phyloP scores from a whole-genome alignment of 2,888 invertebrate species.

The Sminthurides aquaticus region DNA sequence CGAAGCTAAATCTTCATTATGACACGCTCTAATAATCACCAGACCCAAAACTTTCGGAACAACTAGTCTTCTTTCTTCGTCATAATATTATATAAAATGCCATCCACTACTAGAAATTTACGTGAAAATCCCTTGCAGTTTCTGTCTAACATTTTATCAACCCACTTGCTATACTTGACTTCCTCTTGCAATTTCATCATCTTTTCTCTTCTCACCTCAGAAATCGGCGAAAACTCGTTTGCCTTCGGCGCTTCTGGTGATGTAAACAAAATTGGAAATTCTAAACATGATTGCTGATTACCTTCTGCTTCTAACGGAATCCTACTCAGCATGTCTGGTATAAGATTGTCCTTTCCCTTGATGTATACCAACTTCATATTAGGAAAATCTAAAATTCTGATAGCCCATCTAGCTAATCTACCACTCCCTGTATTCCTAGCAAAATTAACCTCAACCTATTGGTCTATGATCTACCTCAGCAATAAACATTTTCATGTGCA shows the following conservation, averaged over 20 bases:
- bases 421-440: neutral
- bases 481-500: neutral
- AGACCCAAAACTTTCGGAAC: neutral
- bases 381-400: conserved; percentile 2
- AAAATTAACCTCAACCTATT: no score
- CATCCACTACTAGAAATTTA: neutral
- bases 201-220: no score
- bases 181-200: no score
- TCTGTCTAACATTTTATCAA: no score
- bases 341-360: neutral
- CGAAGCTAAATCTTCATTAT: neutral
- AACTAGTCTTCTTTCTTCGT: neutral
- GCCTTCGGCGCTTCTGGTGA: no score
- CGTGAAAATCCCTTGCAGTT: no score
- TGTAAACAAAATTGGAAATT: conserved; percentile 6
- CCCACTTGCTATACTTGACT: no score
- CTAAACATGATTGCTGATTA: neutral
- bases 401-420: conserved; percentile 4
- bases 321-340: neutral
- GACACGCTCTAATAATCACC: neutral
- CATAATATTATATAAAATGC: neutral
- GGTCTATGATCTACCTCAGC: neutral
- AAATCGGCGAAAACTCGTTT: no score
- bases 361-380: neutral
- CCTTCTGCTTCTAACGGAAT: neutral